Percentiles rank a stretch among this genome's conserved stretches.
phyloP scores from a whole-genome alignment of 2,888 invertebrate genomes.

The Bellardia pandia region DNA sequence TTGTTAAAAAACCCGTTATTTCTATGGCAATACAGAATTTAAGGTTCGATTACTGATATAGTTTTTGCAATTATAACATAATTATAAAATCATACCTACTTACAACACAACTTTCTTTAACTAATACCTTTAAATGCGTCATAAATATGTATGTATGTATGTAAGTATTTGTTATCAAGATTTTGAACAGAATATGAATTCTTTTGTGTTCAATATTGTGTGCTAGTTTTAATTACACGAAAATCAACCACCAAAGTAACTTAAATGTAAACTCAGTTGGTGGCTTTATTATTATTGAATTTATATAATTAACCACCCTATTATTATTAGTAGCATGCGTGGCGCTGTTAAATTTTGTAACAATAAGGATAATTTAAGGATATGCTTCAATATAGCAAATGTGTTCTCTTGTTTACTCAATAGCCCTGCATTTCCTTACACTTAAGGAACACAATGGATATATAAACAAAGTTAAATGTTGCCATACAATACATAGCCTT shows the following conservation, averaged over 20 bases:
- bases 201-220: not conserved
- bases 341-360: slow-evolving; percentile 12
- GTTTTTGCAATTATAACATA: too few relatives aligned
- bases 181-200: not conserved
- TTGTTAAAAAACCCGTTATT: too few relatives aligned
- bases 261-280: slow-evolving; percentile 44
- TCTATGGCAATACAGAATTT: too few relatives aligned
- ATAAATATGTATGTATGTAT: not conserved
- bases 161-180: not conserved
- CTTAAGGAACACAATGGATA: slow-evolving; percentile 46
- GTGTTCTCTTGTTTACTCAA: slow-evolving; percentile 49
- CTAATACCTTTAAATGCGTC: not conserved
- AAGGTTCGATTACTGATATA: too few relatives aligned
- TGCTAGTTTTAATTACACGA: slow-evolving; percentile 9
- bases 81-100: too few relatives aligned
- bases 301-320: slow-evolving; percentile 63
- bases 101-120: too few relatives aligned
- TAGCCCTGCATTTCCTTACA: slow-evolving; percentile 49
- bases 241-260: slow-evolving; percentile 52
- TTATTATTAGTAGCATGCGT: slow-evolving; percentile 43
- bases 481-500: slow-evolving; percentile 2
- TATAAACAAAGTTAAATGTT: slow-evolving; percentile 55
- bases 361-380: slow-evolving; percentile 61
- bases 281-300: slow-evolving; percentile 61
- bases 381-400: slow-evolving; percentile 44